These are phyloP conservation scores for Agrypnia vestita DNA, from an alignment of 1,140 invertebrate genomes.

Conservation along the genomic window DNA sequence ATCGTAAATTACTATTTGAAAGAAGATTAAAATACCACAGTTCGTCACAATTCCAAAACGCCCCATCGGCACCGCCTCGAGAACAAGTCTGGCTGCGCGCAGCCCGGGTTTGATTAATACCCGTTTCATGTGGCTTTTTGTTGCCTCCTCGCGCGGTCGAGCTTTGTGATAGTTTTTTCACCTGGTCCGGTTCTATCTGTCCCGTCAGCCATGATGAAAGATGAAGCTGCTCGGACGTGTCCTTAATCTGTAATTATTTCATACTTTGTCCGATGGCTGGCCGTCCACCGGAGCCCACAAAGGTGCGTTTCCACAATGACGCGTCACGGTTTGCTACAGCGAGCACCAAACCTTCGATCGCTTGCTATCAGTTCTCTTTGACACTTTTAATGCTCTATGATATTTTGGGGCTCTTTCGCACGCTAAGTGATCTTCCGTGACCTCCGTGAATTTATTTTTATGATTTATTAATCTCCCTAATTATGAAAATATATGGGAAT, in stretches of 20 bases:
- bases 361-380: neutral
- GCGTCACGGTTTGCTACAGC: too few relatives aligned
- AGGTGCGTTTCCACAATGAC: neutral
- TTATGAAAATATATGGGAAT: too few relatives aligned
- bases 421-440: too few relatives aligned
- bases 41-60: neutral
- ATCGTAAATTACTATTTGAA: neutral
- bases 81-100: constrained; percentile 15
- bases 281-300: neutral
- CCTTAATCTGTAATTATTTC: constrained; percentile 61
- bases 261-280: constrained; percentile 40
- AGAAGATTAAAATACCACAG: neutral
- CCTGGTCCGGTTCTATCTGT: constrained; percentile 48
- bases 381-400: neutral
- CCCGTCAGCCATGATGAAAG: constrained; percentile 58
- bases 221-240: constrained; percentile 56
- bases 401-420: too few relatives aligned
- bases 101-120: constrained; percentile 41
- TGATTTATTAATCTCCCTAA: too few relatives aligned
- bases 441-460: too few relatives aligned
- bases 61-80: constrained; percentile 4
- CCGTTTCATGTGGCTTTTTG: constrained; percentile 34
- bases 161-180: constrained; percentile 44
- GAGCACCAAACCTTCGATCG: neutral
- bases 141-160: constrained; percentile 32